phyloP scores from a whole-genome alignment of 2,113 vertebrate genomes.

The Calypte anna region DNA sequence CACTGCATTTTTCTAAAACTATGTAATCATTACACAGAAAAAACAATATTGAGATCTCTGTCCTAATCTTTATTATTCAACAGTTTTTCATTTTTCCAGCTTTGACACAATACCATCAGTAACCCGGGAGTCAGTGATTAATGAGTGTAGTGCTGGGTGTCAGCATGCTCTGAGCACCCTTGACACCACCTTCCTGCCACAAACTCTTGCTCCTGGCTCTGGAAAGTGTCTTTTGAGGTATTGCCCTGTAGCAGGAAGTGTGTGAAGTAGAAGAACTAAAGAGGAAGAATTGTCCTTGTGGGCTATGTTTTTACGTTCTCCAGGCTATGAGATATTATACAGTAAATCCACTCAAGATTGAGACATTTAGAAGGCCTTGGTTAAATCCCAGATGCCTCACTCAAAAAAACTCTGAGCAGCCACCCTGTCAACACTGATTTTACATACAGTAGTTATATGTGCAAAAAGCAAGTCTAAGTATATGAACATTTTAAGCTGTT shows the following conservation, averaged over 20 bases:
- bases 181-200: neutral
- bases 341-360: neutral
- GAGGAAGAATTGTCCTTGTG: neutral
- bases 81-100: neutral
- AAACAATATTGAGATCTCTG: neutral
- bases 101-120: neutral
- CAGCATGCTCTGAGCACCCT: neutral
- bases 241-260: neutral
- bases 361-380: neutral
- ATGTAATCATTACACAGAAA: neutral
- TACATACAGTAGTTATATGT: neutral
- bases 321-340: neutral
- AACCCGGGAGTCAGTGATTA: neutral
- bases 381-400: neutral
- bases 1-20: neutral
- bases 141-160: neutral
- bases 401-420: neutral
- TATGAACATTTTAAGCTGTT: neutral
- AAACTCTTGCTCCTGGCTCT: neutral
- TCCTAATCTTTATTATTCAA: neutral
- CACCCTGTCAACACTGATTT: neutral
- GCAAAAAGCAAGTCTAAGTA: neutral
- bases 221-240: neutral
- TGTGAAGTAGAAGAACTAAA: neutral
- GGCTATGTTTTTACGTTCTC: neutral